phyloP scores from a whole-genome alignment of 37 sponge, comb jelly and placozoan genomes.

The Chondrosia reniformis region DNA sequence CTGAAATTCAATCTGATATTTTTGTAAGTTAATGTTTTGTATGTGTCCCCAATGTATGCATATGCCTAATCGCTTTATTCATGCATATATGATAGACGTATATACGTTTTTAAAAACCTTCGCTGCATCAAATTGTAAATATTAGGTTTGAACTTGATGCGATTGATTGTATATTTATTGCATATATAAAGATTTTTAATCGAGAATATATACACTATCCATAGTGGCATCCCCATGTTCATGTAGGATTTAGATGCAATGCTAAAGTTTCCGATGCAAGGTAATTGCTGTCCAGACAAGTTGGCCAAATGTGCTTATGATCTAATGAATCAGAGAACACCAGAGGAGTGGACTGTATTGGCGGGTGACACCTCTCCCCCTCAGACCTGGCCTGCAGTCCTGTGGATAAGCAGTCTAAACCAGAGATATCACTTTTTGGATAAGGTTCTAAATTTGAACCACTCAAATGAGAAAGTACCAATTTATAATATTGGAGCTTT shows the following conservation, averaged over 20 bases:
- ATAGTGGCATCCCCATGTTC: not conserved
- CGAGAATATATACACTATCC: not conserved
- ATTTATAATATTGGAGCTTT: conserved; percentile 76
- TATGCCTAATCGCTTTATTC: not conserved
- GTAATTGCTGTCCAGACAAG: conserved; percentile 26
- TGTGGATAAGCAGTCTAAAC: conserved; percentile 58
- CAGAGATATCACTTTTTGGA: conserved; percentile 54
- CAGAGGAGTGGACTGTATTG: conserved; percentile 35
- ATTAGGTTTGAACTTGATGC: no score
- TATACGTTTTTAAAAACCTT: not conserved
- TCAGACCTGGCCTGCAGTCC: conserved; percentile 35
- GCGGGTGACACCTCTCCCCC: conserved; percentile 58
- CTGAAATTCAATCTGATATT: not conserved
- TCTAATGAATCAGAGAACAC: conserved; percentile 31
- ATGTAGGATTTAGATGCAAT: conserved; percentile 33
- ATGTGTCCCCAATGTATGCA: not conserved
- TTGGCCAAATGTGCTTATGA: conserved; percentile 37
- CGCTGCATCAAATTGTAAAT: not conserved
- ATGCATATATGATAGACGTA: not conserved
- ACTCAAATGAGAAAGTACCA: conserved; percentile 59
- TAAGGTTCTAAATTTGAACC: conserved; percentile 33
- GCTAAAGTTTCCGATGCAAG: not conserved
- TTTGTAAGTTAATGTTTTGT: not conserved
- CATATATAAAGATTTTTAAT: no score
- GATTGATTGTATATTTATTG: no score